These are phyloP conservation scores for Balanococcus diminutus DNA, from an alignment of 2,888 invertebrate species.

Conservation along the genomic window DNA sequence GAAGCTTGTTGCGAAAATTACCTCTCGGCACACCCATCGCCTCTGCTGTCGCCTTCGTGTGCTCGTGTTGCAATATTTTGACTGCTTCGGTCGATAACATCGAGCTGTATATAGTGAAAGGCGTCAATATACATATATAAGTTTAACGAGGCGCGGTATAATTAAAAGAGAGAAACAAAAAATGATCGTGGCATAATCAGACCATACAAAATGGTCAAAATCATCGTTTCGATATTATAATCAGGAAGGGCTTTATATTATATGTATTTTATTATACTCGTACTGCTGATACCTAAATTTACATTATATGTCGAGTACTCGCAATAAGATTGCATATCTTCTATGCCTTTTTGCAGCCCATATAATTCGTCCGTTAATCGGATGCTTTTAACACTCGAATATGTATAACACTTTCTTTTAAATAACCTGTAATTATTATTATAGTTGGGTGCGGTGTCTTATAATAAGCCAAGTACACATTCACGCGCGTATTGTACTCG, in stretches of 20 bases:
- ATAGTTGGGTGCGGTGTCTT: not conserved
- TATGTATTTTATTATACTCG: not conserved
- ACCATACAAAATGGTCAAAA: not conserved
- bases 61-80: not conserved
- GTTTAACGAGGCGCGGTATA: not conserved
- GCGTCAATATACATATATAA: not conserved
- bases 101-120: not conserved
- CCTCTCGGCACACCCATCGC: not conserved
- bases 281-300: not conserved
- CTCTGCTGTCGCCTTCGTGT: not conserved
- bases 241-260: not conserved
- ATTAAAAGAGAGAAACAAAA: not conserved
- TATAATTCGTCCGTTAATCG: not conserved
- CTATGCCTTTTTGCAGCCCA: not conserved
- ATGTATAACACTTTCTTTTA: conserved; percentile 18
- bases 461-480: not conserved
- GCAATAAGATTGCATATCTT: not conserved
- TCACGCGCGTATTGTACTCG: too few species aligned
- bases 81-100: conserved; percentile 2
- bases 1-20: not conserved
- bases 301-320: not conserved
- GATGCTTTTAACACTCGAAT: not conserved
- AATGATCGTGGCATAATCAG: not conserved
- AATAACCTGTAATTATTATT: conserved; percentile 13
- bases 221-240: not conserved